Conservation (phyloP, 2,888 invertebrate species). For the Minunthozetes semirufus region DNA sequence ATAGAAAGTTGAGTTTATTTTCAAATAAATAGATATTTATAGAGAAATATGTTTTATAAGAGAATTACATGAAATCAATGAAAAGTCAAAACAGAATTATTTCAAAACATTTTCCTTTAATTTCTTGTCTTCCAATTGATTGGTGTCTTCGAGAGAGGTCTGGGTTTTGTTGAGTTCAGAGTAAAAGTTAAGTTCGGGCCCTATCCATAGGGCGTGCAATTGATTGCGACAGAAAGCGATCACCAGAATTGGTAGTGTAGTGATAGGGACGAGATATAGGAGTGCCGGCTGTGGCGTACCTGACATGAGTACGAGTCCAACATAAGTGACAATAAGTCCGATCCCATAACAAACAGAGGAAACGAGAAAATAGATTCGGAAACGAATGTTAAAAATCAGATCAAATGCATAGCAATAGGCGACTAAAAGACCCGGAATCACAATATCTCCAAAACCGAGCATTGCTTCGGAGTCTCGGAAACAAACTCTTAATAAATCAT, state of each 20-base stretch:
- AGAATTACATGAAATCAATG: no score
- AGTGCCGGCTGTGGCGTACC: slow-evolving; percentile 55
- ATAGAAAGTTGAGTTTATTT: no score
- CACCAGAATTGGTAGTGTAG: slow-evolving; percentile 42
- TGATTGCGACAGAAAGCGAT: slow-evolving; percentile 39
- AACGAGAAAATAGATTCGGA: slow-evolving; percentile 28
- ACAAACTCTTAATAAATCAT: slow-evolving; percentile 44
- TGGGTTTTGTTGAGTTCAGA: no score
- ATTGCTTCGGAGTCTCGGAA: slow-evolving; percentile 47
- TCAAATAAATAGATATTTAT: no score
- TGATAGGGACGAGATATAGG: slow-evolving; percentile 54
- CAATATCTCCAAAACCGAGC: slow-evolving; percentile 56
- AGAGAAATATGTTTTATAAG: no score
- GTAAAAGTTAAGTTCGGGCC: slow-evolving; percentile 36
- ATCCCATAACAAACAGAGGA: slow-evolving; percentile 48
- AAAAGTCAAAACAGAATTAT: no score
- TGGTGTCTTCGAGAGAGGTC: no score
- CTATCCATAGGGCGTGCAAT: slow-evolving; percentile 39
- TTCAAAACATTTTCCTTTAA: no score
- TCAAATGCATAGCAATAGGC: slow-evolving; percentile 53
- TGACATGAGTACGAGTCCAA: slow-evolving; percentile 51
- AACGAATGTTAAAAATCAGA: slow-evolving; percentile 44
- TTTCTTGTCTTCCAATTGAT: no score
- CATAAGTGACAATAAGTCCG: slow-evolving; percentile 53
- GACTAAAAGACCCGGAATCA: slow-evolving; percentile 55